These are phyloP conservation scores for Misgurnus mizolepis DNA, from an alignment of 2,113 vertebrate genomes.

Conservation along the genomic window DNA sequence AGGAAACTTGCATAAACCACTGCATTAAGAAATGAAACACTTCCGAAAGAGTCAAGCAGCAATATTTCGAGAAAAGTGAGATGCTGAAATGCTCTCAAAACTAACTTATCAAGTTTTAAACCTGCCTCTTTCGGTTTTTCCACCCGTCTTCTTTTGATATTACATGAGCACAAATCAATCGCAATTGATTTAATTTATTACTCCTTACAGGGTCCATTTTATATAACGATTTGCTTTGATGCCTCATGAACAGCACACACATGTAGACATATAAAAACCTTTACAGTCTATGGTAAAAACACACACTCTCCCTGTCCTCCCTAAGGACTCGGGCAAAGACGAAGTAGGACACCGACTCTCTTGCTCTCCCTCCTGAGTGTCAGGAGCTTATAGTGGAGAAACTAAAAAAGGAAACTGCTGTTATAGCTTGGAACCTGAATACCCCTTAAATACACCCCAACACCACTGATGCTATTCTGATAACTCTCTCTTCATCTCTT, in stretches of 20 bases:
- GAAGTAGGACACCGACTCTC: slow-evolving; percentile 73
- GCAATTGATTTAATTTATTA: not conserved
- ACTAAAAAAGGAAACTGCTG: slow-evolving; percentile 77
- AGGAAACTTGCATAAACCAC: not conserved
- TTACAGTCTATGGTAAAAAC: slow-evolving; percentile 2
- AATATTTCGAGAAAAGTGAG: not conserved
- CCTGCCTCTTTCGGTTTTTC: not conserved
- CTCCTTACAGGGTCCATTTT: not conserved
- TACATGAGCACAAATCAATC: not conserved
- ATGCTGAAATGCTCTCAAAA: not conserved
- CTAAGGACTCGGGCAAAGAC: slow-evolving; percentile 60
- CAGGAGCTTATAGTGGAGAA: slow-evolving; percentile 63
- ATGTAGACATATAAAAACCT: slow-evolving; percentile 25
- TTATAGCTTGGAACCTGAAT: slow-evolving; percentile 63
- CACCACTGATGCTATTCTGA: slow-evolving; percentile 49
- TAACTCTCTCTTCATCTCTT: not conserved
- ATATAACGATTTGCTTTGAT: not conserved
- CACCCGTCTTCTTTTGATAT: not conserved
- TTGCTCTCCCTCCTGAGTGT: slow-evolving; percentile 62
- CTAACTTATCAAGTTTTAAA: too few relatives aligned
- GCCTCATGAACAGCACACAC: slow-evolving; percentile 21
- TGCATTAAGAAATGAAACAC: not conserved
- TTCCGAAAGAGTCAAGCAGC: not conserved
- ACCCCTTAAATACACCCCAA: slow-evolving; percentile 56
- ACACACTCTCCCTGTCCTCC: slow-evolving; percentile 55